Evolutionary conservation across 2,797 vertebrate genomes (phyloP), one percentile per base, ranked within the genome.

Genomic region (Enteromius paludinosus): DNA sequence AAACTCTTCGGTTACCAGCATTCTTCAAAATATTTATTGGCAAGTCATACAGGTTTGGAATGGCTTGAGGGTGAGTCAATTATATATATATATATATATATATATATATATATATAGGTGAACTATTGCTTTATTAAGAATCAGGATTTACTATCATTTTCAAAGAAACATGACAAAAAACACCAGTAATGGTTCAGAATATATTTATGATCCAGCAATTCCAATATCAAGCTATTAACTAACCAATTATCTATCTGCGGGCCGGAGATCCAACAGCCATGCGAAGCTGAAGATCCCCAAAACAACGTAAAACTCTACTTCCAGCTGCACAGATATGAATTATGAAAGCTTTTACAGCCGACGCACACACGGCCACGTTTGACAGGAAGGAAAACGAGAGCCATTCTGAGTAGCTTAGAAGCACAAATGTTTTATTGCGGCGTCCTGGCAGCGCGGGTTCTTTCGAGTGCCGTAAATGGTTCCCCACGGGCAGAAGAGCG

Each of bases 341-440:
- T 96, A 97, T 96, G 94, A 96, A 96, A 95, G 95, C 95, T 94
- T 96, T 97, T 97, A 96, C 92, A 91, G 89, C 89, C 89, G 93
- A 91, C 93, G 91, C 91, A 92, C 93, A 96, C 96, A 95, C 93
- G 94, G 95, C 94, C 89, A 89, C 95, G 95, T 96, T 97, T 97
- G 96, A 97, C 96, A 96, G 95, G 95, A 94, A 95, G 94, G 89
- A 89, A 93, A 95, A 94, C 94, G 91, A 95, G 95, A 96, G 95
- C 94, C 95, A 95, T 94, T 96, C 96, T 95, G 96, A 95, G 95
- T 95, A 94, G 90, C 96, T 97, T 97, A 97, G 97, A 97, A 97
- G 94, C 90, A 74, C 92, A 91, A 85, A 93, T 95, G 90, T 92
- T 95, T 94, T 94, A 94, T 93, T 94, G 95, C 95, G 91, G 95